phyloP scores from a whole-genome alignment of 53 echinoderm and acorn worm species.

The Apostichopus leukothele region DNA sequence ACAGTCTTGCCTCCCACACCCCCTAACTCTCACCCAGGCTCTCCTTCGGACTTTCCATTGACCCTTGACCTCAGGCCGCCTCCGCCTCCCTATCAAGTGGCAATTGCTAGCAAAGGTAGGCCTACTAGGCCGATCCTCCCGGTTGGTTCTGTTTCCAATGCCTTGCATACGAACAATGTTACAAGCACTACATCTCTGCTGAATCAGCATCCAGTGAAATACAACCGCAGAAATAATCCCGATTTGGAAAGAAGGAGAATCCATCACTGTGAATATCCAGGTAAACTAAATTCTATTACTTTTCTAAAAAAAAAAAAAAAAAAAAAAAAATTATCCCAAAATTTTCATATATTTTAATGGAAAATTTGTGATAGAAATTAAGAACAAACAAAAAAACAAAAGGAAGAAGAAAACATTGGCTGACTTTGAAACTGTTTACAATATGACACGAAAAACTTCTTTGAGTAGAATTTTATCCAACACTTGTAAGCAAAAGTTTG shows the following conservation, averaged over 20 bases:
- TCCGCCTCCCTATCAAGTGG: constrained; percentile 88
- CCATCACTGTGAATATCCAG: constrained; percentile 92
- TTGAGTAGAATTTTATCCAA: too few species aligned
- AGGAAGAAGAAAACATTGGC: too few species aligned
- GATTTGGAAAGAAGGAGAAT: constrained; percentile 91
- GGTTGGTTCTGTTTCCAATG: background rate
- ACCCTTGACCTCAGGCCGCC: constrained; percentile 72
- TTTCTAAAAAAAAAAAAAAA: too few species aligned
- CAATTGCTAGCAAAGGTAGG: constrained; percentile 59
- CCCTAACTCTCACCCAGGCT: constrained; percentile 90
- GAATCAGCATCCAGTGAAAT: constrained; percentile 53
- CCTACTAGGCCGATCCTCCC: constrained; percentile 26
- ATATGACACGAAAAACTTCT: too few species aligned
- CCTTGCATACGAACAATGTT: background rate
- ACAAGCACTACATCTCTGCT: constrained; percentile 36
- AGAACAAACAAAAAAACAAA: too few species aligned
- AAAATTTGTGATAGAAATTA: too few species aligned
- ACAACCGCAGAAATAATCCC: constrained; percentile 93
- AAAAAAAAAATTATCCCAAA: too few species aligned
- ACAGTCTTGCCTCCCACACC: constrained; percentile 78
- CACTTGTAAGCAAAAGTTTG: too few species aligned
- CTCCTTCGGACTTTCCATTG: constrained; percentile 73
- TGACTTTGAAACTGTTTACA: too few species aligned
- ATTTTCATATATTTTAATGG: background rate
- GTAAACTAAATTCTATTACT: constrained; percentile 44